Base-by-base conservation (phyloP, 2,113 vertebrate species). In the Mungos mungo region DNA sequence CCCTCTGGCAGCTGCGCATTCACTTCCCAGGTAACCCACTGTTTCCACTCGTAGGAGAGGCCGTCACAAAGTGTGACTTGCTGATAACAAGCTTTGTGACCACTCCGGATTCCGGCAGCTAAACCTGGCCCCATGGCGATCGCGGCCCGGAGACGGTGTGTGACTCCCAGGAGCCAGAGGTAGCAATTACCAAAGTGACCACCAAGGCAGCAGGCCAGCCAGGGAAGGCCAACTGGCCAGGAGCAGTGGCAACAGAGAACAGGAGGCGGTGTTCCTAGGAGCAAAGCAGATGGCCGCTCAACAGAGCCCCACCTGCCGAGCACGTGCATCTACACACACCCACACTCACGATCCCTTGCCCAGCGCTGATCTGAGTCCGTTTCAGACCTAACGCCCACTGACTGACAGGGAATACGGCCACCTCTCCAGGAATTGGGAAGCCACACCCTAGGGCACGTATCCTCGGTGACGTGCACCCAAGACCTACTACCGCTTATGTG, bases 391-490 rank as follows among this genome's bases (percentile, higher is more conserved):
- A 83, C 35, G 54, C 16, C 41, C 77, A 52, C 27, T 23, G 50
- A 52, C 27, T 29, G 50, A 69, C 23, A 3, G 13, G 8, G 38
- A 71, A 76, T 6, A 16, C 0, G 19, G 47, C 21, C 27, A 4
- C 66, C 45, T 8, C 7, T 47, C n/a, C 71, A 2, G 1, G 74
- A 25, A 11, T n/a, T 3, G 57, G 54, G 65, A 12, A 52, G 21
- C 52, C 0, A 0, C 14, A 41, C 8, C 6, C 3, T 25, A n/a
- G 63, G 60, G 68, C 38, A 33, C 57, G 54, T 9, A 9, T 12
- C 31, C 4, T 19, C 29, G 7, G 15, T 23, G 35, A 38, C 0
- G 33, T 12, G 16, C 11, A 18, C 33, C 38, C 69, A 50, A 69
- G 65, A 52, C 68, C 57, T 69, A 25, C 15, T 5, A 57, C 57